Conservation (phyloP, 1,140 invertebrate genomes). For the Lineus longissimus region DNA sequence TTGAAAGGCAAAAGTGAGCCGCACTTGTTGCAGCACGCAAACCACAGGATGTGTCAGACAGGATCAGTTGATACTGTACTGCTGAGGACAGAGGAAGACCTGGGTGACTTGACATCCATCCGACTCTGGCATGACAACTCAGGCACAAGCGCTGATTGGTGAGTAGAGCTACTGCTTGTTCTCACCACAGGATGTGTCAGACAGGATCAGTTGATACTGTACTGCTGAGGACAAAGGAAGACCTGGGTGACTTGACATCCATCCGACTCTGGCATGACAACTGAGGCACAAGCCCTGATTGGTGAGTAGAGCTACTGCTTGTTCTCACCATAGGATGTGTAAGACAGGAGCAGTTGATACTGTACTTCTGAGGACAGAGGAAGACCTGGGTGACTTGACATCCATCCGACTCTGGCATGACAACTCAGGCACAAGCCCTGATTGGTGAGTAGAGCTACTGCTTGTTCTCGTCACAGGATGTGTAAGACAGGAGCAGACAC, state of each 20-base stretch:
- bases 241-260: slow-evolving; percentile 26
- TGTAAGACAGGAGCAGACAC: slow-evolving; percentile 26
- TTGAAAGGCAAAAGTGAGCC: slow-evolving; percentile 13
- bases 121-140: slow-evolving; percentile 38
- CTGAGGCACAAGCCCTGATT: slow-evolving; percentile 23
- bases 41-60: slow-evolving; percentile 38
- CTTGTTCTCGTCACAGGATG: slow-evolving; percentile 34
- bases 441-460: slow-evolving; percentile 25
- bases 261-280: slow-evolving; percentile 38
- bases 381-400: slow-evolving; percentile 25
- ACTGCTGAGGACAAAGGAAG: slow-evolving; percentile 23
- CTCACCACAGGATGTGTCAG: slow-evolving; percentile 39
- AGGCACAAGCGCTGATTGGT: slow-evolving; percentile 24
- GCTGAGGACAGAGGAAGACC: slow-evolving; percentile 21
- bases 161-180: slow-evolving; percentile 18
- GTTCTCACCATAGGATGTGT: slow-evolving; percentile 39
- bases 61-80: slow-evolving; percentile 37
- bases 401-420: slow-evolving; percentile 36
- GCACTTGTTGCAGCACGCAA: slow-evolving; percentile 44
- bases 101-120: slow-evolving; percentile 27
- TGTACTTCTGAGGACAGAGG: slow-evolving; percentile 30
- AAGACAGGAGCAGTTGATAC: slow-evolving; percentile 29
- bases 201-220: slow-evolving; percentile 35
- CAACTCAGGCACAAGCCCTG: slow-evolving; percentile 30
- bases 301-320: slow-evolving; percentile 21